Percentiles rank a stretch among this genome's conserved stretches.
Evolutionary conservation across 1,140 invertebrate genomes (phyloP).

Genomic region (Portunus trituberculatus): DNA sequence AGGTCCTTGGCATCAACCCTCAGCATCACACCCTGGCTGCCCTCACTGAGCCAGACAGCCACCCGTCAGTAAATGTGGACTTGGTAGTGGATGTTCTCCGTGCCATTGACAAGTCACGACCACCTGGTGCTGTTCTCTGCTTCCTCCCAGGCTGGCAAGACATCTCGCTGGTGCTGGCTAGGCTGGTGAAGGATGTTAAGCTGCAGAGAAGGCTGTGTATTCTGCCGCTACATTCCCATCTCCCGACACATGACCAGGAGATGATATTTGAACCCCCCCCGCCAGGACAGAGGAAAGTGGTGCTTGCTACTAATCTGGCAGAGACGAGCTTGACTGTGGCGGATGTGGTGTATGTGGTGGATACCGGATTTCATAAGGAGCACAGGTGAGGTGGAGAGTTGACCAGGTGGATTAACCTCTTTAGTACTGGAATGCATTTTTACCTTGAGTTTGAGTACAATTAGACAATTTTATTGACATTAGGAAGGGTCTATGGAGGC

Average conservation of each 20-base stretch:
- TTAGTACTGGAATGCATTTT: too few relatives aligned
- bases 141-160: slow-evolving; percentile 86
- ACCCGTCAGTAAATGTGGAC: slow-evolving; percentile 83
- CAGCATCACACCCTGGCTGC: slow-evolving; percentile 17
- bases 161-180: slow-evolving; percentile 80
- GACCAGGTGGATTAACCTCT: too few relatives aligned
- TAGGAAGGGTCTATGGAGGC: too few relatives aligned
- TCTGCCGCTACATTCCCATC: slow-evolving; percentile 90
- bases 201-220: slow-evolving; percentile 80
- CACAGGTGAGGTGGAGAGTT: slow-evolving; percentile 80
- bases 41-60: slow-evolving; percentile 34
- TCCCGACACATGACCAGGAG: slow-evolving; percentile 90
- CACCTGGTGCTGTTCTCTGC: slow-evolving; percentile 83
- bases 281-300: slow-evolving; percentile 88
- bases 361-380: slow-evolving; percentile 94
- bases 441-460: too few relatives aligned
- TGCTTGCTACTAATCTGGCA: slow-evolving; percentile 95
- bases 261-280: slow-evolving; percentile 86
- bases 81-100: slow-evolving; percentile 56
- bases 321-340: slow-evolving; percentile 96
- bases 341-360: slow-evolving; percentile 94
- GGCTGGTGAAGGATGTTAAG: slow-evolving; percentile 77
- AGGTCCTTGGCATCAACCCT: slow-evolving; percentile 33
- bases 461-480: too few relatives aligned
- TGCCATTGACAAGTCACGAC: slow-evolving; percentile 79